Evolutionary conservation across 2,888 invertebrate species (phyloP), one percentile per base, ranked within the genome.

Genomic region (Cloeon dipterum): DNA sequence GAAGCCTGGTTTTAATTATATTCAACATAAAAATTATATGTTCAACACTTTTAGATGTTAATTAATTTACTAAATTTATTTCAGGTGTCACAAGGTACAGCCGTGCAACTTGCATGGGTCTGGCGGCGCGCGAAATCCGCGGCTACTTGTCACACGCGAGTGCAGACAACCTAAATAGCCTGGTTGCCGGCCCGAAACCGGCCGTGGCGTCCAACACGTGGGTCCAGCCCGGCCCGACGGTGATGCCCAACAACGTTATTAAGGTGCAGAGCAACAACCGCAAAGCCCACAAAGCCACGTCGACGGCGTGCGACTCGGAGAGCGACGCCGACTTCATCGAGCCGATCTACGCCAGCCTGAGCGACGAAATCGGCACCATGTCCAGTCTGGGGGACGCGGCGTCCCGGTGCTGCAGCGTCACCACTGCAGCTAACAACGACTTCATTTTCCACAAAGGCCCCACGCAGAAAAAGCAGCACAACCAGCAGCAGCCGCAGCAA

Each of bases 401-500:
- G 7, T 48, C 58, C 46, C 64, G 65, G 45, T 62, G 61, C 32
- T 65, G 61, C 42, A 68, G 68, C 5, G 68, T 67, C 25, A 69
- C 69, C 2, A 69, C 69, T 1, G 66, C 66, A 42, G 70, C 69
- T 19, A 69, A 68, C 46, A 65, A 68, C 46, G 70, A 70, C 48
- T 70, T 70, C 47, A 68, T 69, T 45, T 70, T 66, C 49, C 68
- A 61, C 44, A 63, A 63, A 14, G 29, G 29, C 8, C 29, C 29
- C 11, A n/a, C n/a, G 44, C 56, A 56, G 41, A 55, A 58, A 41
- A 52, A 47, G 3, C 32, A 36, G 11, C 34, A 29, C 4, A 42
- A 41, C 8, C 36, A 39, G 10, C 40, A 44, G 10, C 40, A 42
- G 39, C 39, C 50, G 38, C 41, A 48, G 43, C n/a, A 47, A 3